phyloP scores from a whole-genome alignment of 92 coral and sea anemone species.

The Palythoa heliodiscus region DNA sequence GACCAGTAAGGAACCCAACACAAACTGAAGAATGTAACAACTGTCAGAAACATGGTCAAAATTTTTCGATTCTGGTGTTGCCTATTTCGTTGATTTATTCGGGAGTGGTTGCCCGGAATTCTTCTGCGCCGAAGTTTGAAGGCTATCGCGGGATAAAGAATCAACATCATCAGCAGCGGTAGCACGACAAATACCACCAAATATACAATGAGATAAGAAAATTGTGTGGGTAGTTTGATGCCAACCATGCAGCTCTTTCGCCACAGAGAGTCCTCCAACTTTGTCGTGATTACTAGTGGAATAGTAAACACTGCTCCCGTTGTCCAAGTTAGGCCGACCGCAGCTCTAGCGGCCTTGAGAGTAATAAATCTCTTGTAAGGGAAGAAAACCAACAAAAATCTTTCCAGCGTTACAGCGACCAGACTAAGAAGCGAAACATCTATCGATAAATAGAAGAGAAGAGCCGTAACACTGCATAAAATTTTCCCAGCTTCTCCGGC shows the following conservation, averaged over 20 bases:
- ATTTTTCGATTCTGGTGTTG: constrained; percentile 63
- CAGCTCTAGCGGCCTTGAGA: constrained; percentile 20
- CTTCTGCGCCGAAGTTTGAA: constrained; percentile 60
- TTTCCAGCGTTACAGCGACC: constrained; percentile 64
- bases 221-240: not conserved
- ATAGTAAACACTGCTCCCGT: constrained; percentile 44
- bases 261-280: constrained; percentile 12
- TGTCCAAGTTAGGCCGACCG: constrained; percentile 52
- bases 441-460: constrained; percentile 52
- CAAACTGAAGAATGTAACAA: constrained; percentile 54
- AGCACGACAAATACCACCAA: constrained; percentile 43
- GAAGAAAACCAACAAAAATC: constrained; percentile 68
- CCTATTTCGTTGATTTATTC: constrained; percentile 53
- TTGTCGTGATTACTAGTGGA: constrained; percentile 50
- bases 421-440: constrained; percentile 62
- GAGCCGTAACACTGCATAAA: constrained; percentile 55
- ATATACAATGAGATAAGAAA: constrained; percentile 26
- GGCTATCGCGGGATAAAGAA: constrained; percentile 66
- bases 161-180: constrained; percentile 54
- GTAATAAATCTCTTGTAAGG: constrained; percentile 60
- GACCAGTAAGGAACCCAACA: constrained; percentile 76
- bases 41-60: constrained; percentile 55
- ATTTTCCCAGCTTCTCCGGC: constrained; percentile 54
- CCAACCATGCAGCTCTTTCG: constrained; percentile 29
- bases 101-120: constrained; percentile 58